phyloP scores from a whole-genome alignment of 2,797 vertebrate species.

The Bovichtus diacanthus region DNA sequence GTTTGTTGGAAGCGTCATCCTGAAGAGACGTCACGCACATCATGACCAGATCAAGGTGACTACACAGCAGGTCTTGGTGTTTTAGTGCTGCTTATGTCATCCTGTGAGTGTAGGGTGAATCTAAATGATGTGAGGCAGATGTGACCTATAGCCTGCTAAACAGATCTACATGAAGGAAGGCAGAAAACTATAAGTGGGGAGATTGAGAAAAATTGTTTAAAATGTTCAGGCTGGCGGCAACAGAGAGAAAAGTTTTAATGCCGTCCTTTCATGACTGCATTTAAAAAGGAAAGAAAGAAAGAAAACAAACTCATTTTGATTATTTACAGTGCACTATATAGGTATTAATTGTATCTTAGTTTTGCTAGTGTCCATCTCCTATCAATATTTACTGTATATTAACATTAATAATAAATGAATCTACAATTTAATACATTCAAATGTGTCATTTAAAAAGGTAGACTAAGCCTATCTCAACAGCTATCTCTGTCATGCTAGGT shows the following conservation, averaged over 20 bases:
- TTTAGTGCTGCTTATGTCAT: constrained; percentile 13
- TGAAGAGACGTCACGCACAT: not conserved
- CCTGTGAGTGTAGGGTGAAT: not conserved
- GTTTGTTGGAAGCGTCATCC: not conserved
- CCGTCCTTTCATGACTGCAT: too few species aligned
- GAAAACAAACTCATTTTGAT: too few species aligned
- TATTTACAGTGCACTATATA: too few species aligned
- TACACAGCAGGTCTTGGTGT: not conserved
- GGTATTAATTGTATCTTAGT: too few species aligned
- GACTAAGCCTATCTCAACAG: not conserved
- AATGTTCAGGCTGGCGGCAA: not conserved
- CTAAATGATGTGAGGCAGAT: not conserved
- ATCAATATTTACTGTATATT: not conserved
- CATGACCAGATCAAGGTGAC: constrained; percentile 11
- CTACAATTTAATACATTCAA: not conserved
- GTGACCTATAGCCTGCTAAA: not conserved
- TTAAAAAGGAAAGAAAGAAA: too few species aligned
- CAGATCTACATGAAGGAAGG: not conserved
- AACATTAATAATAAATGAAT: not conserved
- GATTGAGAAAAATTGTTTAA: not conserved
- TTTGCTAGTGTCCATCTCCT: not conserved
- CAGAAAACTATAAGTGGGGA: not conserved
- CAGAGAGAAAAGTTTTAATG: not conserved
- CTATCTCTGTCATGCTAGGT: not conserved
- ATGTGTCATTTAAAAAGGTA: not conserved